These are phyloP conservation scores for Eublepharis macularius DNA, from an alignment of 2,113 vertebrate genomes.

Conservation along the genomic window DNA sequence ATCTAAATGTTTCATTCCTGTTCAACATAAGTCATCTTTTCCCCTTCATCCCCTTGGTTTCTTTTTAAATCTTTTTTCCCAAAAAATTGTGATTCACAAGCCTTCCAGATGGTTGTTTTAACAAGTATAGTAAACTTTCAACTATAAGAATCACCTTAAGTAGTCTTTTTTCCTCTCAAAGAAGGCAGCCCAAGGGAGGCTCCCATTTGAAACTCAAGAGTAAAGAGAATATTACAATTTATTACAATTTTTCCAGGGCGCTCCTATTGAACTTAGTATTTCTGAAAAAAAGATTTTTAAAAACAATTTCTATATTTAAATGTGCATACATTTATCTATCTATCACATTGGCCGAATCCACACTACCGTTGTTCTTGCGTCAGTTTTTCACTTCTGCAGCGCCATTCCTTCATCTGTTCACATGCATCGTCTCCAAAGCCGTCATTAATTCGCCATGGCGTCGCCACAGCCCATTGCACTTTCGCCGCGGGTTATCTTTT, in stretches of 20 bases:
- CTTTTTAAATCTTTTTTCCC: slow-evolving; percentile 54
- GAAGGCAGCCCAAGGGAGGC: slow-evolving; percentile 7
- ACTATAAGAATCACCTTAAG: slow-evolving; percentile 32
- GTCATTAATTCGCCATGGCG: too few relatives aligned
- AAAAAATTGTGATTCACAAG: slow-evolving; percentile 43
- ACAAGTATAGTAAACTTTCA: slow-evolving; percentile 59
- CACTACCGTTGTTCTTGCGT: too few relatives aligned
- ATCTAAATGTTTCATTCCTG: slow-evolving; percentile 70
- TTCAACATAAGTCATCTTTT: slow-evolving; percentile 50
- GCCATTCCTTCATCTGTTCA: too few relatives aligned
- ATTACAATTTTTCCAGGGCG: background rate
- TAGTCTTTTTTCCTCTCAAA: slow-evolving; percentile 8
- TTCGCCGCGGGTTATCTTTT: too few relatives aligned
- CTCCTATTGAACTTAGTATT: background rate
- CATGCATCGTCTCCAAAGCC: too few relatives aligned
- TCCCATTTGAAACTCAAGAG: background rate
- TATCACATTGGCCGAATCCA: too few relatives aligned
- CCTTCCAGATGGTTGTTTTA: slow-evolving; percentile 54
- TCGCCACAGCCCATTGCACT: too few relatives aligned
- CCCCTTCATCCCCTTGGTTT: slow-evolving; percentile 30
- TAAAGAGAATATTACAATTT: background rate
- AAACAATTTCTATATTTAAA: too few relatives aligned
- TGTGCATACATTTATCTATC: too few relatives aligned
- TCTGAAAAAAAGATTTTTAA: too few relatives aligned
- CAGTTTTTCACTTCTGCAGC: too few relatives aligned